Evolutionary conservation across 2,888 invertebrate genomes (phyloP).

Genomic region (Eupeodes luniger): DNA sequence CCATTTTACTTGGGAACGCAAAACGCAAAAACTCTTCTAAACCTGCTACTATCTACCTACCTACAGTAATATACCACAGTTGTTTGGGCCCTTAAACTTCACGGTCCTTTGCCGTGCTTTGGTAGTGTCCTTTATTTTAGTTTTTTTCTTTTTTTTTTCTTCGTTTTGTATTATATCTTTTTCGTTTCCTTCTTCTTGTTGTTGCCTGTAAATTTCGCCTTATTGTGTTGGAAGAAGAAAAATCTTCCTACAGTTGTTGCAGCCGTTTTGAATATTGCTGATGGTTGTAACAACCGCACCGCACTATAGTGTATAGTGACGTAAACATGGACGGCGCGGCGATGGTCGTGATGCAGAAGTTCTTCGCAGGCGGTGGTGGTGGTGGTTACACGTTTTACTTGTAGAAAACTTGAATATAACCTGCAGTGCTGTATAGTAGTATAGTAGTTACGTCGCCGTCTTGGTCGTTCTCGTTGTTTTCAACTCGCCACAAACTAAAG

Average conservation of each 20-base stretch:
- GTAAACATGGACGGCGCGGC: constrained; percentile 40
- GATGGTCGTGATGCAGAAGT: constrained; percentile 68
- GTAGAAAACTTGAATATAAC: constrained; percentile 35
- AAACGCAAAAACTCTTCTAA: constrained; percentile 65
- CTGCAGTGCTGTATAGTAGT: constrained; percentile 17
- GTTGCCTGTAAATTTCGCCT: constrained; percentile 17
- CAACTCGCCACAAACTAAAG: not conserved
- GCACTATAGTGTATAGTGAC: constrained; percentile 31
- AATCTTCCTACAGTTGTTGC: constrained; percentile 39
- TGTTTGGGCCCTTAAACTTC: constrained; percentile 49
- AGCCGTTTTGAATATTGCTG: constrained; percentile 17
- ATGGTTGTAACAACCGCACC: constrained; percentile 33
- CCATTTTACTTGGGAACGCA: constrained; percentile 59
- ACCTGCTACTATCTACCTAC: constrained; percentile 43
- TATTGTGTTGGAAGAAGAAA: constrained; percentile 41
- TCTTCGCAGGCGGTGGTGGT: constrained; percentile 58
- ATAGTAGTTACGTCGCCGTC: not conserved
- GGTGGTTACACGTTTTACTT: constrained; percentile 60
- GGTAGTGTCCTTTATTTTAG: constrained; percentile 57
- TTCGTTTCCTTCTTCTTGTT: constrained; percentile 18
- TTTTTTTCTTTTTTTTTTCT: constrained; percentile 23
- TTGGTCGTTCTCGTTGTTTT: not conserved
- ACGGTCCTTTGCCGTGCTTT: constrained; percentile 57
- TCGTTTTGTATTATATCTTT: not conserved
- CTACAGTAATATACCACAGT: constrained; percentile 44